Evolutionary conservation across 2,888 invertebrate species (phyloP).

Genomic region (Trilocha varians): DNA sequence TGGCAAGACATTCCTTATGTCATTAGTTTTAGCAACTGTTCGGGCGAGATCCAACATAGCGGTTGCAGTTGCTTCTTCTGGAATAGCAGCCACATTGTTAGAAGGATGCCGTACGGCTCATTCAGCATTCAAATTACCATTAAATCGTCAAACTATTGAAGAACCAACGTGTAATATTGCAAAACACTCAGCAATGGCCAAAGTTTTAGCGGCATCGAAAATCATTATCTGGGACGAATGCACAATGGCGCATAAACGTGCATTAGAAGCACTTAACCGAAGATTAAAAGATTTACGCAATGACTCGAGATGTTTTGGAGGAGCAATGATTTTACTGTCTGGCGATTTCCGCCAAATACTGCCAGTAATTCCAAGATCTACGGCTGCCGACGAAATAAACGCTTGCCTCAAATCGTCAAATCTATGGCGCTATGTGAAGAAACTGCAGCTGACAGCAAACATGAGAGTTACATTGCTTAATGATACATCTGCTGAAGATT

Average conservation of each 20-base stretch:
- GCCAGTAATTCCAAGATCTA: conserved; percentile 22
- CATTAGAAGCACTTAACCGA: conserved; percentile 17
- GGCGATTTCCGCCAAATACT: conserved; percentile 25
- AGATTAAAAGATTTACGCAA: conserved; percentile 14
- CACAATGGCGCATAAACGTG: conserved; percentile 14
- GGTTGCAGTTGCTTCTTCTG: conserved; percentile 22
- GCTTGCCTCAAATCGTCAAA: conserved; percentile 22
- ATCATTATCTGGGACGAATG: conserved; percentile 13
- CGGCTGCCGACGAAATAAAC: conserved; percentile 20
- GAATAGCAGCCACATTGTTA: conserved; percentile 16
- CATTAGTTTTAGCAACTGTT: conserved; percentile 16
- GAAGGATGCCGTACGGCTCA: conserved; percentile 12
- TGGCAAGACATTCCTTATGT: conserved; percentile 15
- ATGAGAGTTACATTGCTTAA: conserved; percentile 13
- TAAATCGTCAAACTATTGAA: conserved; percentile 18
- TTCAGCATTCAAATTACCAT: conserved; percentile 16
- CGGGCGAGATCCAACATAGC: conserved; percentile 16
- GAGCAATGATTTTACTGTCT: conserved; percentile 18
- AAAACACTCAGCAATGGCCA: conserved; percentile 13
- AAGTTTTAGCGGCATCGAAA: conserved; percentile 13
- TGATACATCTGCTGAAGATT: conserved; percentile 23
- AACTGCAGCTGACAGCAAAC: conserved; percentile 15
- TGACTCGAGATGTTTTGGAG: conserved; percentile 14
- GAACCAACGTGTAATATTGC: conserved; percentile 20
- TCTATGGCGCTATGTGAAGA: conserved; percentile 19